Conservation (phyloP, 2,797 vertebrate genomes). For the Sebastolobus alascanus region DNA sequence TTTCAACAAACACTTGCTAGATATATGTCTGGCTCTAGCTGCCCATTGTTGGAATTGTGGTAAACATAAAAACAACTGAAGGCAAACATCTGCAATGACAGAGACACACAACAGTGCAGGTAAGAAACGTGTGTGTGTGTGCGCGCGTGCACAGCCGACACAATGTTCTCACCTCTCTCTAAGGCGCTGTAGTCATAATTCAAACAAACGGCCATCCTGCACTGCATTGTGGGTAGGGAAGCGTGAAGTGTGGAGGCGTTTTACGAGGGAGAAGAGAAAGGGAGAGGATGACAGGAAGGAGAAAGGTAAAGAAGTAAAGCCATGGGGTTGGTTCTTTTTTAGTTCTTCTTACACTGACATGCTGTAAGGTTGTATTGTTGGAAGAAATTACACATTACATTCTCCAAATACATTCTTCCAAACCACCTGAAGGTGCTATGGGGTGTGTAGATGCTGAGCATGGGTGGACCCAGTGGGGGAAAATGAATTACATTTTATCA, state of each 20-base stretch:
- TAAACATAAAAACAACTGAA: constrained; percentile 50
- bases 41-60: constrained; percentile 23
- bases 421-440: constrained; percentile 31
- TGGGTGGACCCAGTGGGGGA: constrained; percentile 28
- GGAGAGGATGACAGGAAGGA: constrained; percentile 57
- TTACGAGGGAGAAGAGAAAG: constrained; percentile 72
- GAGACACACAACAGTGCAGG: constrained; percentile 32
- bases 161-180: constrained; percentile 71
- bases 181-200: constrained; percentile 74
- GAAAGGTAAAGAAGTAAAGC: constrained; percentile 52
- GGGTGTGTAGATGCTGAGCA: constrained; percentile 31
- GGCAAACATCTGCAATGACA: constrained; percentile 51
- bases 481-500: constrained; percentile 61
- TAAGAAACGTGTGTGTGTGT: background rate
- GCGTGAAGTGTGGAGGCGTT: constrained; percentile 77
- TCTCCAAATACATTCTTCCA: constrained; percentile 20
- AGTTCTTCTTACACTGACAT: constrained; percentile 20
- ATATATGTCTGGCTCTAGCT: constrained; percentile 12
- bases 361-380: constrained; percentile 16
- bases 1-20: background rate
- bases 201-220: constrained; percentile 77
- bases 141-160: constrained; percentile 38
- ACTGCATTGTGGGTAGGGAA: constrained; percentile 81
- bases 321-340: constrained; percentile 22
- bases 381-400: constrained; percentile 38